A percentile compares a stretch with the other conserved stretches of the same genome.
phyloP scores from a whole-genome alignment of 30 jellyfish, hydroid and myxozoan species.

The Pelagia noctiluca region DNA sequence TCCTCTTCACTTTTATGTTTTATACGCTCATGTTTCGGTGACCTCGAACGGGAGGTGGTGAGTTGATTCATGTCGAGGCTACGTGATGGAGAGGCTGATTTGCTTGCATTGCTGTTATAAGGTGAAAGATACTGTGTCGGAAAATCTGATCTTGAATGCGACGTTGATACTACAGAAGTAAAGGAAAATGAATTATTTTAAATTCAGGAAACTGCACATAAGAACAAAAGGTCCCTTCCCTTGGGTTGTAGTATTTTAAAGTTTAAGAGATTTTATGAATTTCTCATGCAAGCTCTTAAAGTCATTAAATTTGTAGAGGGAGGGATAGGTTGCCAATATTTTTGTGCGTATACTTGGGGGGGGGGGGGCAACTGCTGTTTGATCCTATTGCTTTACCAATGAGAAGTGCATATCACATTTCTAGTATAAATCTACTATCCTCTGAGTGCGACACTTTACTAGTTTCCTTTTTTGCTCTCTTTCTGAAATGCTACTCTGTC shows the following conservation, averaged over 20 bases:
- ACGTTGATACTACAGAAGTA: not conserved
- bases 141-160: not conserved
- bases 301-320: no score
- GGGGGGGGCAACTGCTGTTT: no score
- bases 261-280: not conserved
- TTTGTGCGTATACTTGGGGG: no score
- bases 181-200: not conserved
- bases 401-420: no score
- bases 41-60: not conserved
- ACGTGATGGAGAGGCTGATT: not conserved
- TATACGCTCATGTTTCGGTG: slow-evolving; percentile 24
- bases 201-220: not conserved
- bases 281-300: no score
- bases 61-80: slow-evolving; percentile 9
- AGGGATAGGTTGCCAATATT: no score
- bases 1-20: slow-evolving; percentile 68
- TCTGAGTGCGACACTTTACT: no score
- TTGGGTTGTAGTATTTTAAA: not conserved
- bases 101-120: not conserved
- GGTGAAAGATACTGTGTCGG: not conserved
- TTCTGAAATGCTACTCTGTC: not conserved
- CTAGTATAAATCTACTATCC: no score
- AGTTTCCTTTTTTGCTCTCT: no score
- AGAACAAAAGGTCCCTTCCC: not conserved
- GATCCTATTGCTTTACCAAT: no score